Base-by-base conservation (phyloP, 1,140 invertebrate genomes). In the Portunus trituberculatus region DNA sequence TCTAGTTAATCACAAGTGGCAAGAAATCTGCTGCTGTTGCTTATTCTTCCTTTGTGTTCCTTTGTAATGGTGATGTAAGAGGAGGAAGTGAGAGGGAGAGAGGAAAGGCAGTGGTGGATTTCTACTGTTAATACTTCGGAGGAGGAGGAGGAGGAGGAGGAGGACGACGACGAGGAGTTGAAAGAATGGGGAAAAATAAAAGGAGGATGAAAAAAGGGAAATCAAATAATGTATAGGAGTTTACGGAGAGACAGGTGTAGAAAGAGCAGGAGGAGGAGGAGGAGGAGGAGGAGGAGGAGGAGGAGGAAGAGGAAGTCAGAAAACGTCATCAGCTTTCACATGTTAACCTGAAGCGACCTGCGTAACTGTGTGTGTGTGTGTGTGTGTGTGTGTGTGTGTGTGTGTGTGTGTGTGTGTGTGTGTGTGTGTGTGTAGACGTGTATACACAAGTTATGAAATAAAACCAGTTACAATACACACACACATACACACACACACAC, bases 61-160 rank as follows among this genome's bases (percentile, higher is more conserved):
- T 39, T 39, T 39, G 84, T 86, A 32, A 4, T 88, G 7, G 86
- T 88, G 31, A 91, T 39, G 48, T 14, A 39, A 48, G 31, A 39
- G 88, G 32, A 10, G 45, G 32, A 90, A 39, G 29, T 28, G 45
- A 45, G 88, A n/a, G 32, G 45, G 4, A 32, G 25, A 90, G 31
- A 90, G 45, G 4, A 48, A 48, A 28, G 2, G 88, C 1, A 45
- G 45, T 10, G 45, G 88, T 16, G 45, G 39, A 39, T 39, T 39
- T 39, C 39, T 39, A 39, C 12, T 32, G 3, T 6, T 45, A 45
- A 20, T 32, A 90, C 0, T 90, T 25, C 12, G 31, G 45, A 48
- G 45, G 31, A 90, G 45, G 25, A 91, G 90, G 28, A 59, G 48
- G 90, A 59, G n/a, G 48, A 59, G 90, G 28, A 91, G 46, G 48